Base-by-base conservation (phyloP, 2,888 invertebrate genomes). In the Eristalinus aeneus region DNA sequence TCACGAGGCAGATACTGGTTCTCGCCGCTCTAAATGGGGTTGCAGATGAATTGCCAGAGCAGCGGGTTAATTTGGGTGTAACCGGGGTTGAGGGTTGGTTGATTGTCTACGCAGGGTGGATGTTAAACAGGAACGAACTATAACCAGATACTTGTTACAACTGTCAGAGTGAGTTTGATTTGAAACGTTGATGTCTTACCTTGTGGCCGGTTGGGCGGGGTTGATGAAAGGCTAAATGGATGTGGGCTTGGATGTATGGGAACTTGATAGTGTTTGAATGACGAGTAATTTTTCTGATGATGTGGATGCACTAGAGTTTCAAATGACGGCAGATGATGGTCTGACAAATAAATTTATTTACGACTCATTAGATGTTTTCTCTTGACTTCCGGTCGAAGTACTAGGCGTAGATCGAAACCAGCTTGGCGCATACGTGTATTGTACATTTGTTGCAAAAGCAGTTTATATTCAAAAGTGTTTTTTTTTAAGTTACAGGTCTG, bases 61-160 rank as follows among this genome's bases (percentile, higher is more conserved):
- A 61, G 68, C 60, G 75, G 75, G 61, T 76, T 76, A 76, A 68
- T 76, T 76, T 61, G 68, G 31, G 53, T 2, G n/a, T 46, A 65
- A 12, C 5, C 39, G 39, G 39, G 39, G 39, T 46, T 46, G 46
- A 27, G 27, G 27, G 46, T 8, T 16, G 2, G 46, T 2, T n/a
- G 34, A 34, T 9, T 34, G 3, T 34, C 34, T 1, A 34, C 9
- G 34, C 16, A 20, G 16, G 46, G 46, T 46, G 46, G 4, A 16
- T 16, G 34, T 34, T 46, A 1, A 46, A 46, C n/a, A 5, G n/a
- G 46, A 16, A n/a, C 16, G 46, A 16, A 16, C 16, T 16, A 8
- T 16, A 46, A 6, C 46, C n/a, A 16, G 46, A 46, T 46, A 46
- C 46, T 16, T 46, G 46, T 46, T 46, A 46, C 16, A 46, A 16